phyloP scores from a whole-genome alignment of 1,140 invertebrate genomes.

The Gonioctena quinquepunctata region DNA sequence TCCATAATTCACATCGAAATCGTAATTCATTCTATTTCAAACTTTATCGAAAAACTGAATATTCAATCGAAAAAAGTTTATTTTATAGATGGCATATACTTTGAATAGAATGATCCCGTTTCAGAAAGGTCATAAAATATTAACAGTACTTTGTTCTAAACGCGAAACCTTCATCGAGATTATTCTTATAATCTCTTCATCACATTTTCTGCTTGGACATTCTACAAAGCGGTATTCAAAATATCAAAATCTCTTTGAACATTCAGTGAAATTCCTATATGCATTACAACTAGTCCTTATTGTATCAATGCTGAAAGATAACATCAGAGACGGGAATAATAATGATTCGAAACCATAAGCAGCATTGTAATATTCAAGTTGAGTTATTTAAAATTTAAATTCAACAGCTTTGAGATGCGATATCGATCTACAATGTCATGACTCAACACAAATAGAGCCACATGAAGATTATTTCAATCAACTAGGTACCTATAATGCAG shows the following conservation, averaged over 20 bases:
- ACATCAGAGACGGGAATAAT: slow-evolving; percentile 28
- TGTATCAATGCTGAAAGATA: slow-evolving; percentile 18
- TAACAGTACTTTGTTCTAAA: no score
- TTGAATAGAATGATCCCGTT: no score
- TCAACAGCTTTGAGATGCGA: slow-evolving; percentile 33
- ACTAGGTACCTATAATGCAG: slow-evolving; percentile 25
- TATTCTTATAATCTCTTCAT: not conserved
- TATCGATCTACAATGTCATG: slow-evolving; percentile 35
- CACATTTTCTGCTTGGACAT: not conserved
- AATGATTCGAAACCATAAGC: slow-evolving; percentile 20
- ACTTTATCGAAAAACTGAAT: no score
- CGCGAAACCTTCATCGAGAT: no score
- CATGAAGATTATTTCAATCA: slow-evolving; percentile 33
- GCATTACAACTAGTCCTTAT: slow-evolving; percentile 7
- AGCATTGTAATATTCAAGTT: slow-evolving; percentile 22
- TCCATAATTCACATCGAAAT: no score
- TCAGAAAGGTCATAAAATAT: no score
- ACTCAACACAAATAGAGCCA: slow-evolving; percentile 26
- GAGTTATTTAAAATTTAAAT: slow-evolving; percentile 32
- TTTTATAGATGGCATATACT: no score
- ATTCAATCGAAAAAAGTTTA: no score
- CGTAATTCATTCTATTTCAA: no score
- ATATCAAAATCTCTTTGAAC: not conserved
- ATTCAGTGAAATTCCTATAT: not conserved
- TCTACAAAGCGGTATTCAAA: no score